Base-by-base conservation (phyloP, 2,888 invertebrate genomes). In the Branchipolynoe longqiensis region DNA sequence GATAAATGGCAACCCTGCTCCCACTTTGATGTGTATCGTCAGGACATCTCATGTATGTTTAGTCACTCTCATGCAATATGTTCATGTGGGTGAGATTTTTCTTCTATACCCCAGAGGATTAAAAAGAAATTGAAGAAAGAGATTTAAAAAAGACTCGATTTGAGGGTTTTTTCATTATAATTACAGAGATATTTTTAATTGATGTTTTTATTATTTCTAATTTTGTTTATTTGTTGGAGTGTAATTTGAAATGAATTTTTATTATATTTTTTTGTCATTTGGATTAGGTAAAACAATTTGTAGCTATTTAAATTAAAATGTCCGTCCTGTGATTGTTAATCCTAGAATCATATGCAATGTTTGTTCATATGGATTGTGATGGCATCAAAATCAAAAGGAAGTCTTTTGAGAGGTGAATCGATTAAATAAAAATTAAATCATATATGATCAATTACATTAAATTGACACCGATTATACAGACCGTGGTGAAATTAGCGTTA, bases 321-420 rank as follows among this genome's bases (percentile, higher is more conserved):
- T 69, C 69, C 69, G 69, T 69, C 69, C 69, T 69, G 69, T 69
- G 69, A 38, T 69, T 38, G 69, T 69, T 69, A 36, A 6, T 62
- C 25, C 33, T 25, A 69, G 18, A n/a, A 36, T n/a, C 36, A 22
- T 69, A 69, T 36, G 38, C 14, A 69, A 22, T 36, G 38, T 0
- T 69, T 69, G 25, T 33, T 36, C 38, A 36, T 6, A 62, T 4
- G 33, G 38, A 69, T 69, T 69, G 1, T 36, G 69, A 69, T 38
- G 69, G 69, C 69, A 69, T 69, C 38, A 36, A 8, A 69, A 69
- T 69, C 33, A 69, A 69, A 69, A 38, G 8, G 48, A 48, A 12
- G n/a, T n/a, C n/a, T n/a, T n/a, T n/a, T n/a, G n/a, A n/a, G n/a
- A n/a, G n/a, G n/a, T n/a, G n/a, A n/a, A n/a, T n/a, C n/a, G n/a